A percentile compares a stretch with the other conserved stretches of the same genome.
Conservation (phyloP, 2,113 vertebrate genomes). For the Ctenodactylus gundi region DNA sequence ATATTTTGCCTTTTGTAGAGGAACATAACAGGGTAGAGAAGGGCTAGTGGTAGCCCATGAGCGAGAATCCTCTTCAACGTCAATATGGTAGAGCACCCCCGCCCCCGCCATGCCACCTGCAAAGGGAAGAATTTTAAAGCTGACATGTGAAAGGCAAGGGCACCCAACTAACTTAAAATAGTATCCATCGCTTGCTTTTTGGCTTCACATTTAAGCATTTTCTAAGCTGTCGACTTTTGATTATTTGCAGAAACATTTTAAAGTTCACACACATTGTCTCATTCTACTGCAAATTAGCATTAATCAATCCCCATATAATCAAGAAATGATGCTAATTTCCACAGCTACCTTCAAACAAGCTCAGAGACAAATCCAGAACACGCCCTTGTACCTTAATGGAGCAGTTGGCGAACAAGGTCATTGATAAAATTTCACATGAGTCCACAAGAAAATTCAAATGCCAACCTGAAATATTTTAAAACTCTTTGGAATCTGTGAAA, state of each 20-base stretch:
- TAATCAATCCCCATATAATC: neutral
- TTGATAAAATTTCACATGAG: neutral
- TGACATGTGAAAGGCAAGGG: neutral
- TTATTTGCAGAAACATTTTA: neutral
- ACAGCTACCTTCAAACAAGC: neutral
- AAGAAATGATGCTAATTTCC: neutral
- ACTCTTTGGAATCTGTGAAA: neutral
- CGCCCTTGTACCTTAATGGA: neutral
- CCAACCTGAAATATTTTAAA: neutral
- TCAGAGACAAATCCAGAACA: neutral
- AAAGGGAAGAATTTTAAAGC: neutral
- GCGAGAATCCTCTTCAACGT: neutral
- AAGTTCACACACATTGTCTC: neutral
- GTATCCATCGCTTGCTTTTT: neutral
- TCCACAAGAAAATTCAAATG: neutral
- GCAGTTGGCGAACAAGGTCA: neutral
- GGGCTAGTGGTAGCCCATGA: neutral
- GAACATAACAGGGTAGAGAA: neutral
- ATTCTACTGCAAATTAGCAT: neutral
- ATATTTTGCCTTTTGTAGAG: neutral
- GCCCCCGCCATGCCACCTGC: neutral
- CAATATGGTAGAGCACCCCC: neutral
- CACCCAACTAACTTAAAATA: neutral
- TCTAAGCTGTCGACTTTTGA: constrained; percentile 7
- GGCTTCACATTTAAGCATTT: neutral